phyloP scores from a whole-genome alignment of 2,113 vertebrate species.

The Channa maculata region DNA sequence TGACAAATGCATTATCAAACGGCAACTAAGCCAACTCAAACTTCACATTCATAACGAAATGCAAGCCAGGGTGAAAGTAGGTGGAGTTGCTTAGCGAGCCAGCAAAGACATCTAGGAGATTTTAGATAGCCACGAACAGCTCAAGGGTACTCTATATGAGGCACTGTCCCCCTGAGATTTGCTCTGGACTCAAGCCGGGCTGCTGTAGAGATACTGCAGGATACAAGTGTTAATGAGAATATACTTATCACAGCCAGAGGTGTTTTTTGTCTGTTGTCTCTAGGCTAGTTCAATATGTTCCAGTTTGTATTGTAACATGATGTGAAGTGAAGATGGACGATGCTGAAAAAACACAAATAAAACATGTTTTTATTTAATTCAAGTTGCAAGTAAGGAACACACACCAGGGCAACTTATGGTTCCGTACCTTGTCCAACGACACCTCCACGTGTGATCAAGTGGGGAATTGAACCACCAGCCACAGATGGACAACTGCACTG shows the following conservation, averaged over 20 bases:
- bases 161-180: conserved; percentile 74
- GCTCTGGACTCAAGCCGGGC: conserved; percentile 75
- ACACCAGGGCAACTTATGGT: no score
- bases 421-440: no score
- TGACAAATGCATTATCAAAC: conserved; percentile 77
- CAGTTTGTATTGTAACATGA: conserved; percentile 20
- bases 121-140: conserved; percentile 79
- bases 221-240: conserved; percentile 84
- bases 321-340: background rate
- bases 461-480: no score
- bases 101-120: conserved; percentile 73
- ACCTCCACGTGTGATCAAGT: no score
- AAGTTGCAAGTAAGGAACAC: no score
- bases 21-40: conserved; percentile 56
- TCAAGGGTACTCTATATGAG: conserved; percentile 85
- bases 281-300: conserved; percentile 21
- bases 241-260: conserved; percentile 78
- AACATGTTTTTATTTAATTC: background rate
- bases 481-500: no score
- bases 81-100: conserved; percentile 59
- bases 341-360: background rate
- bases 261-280: conserved; percentile 49
- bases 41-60: conserved; percentile 63
- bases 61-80: conserved; percentile 56
- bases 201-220: conserved; percentile 73